Evolutionary conservation across 2,888 invertebrate species (phyloP).

Genomic region (Timandra comae): DNA sequence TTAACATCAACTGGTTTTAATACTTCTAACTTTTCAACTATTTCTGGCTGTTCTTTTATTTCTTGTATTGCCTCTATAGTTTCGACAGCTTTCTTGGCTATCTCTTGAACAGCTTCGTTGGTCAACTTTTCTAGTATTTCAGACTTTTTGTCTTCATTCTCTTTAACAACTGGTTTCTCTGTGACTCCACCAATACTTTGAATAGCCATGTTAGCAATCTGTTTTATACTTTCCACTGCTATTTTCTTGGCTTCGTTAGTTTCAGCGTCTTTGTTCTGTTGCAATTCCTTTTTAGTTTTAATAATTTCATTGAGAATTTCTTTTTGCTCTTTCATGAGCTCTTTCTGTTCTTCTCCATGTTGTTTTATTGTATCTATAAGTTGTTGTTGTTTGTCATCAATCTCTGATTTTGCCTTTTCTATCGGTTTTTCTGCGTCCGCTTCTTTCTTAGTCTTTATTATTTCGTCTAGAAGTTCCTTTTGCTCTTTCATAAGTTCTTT

Average conservation of each 20-base stretch:
- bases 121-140: slow-evolving; percentile 45
- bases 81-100: slow-evolving; percentile 64
- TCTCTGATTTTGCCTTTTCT: slow-evolving; percentile 56
- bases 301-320: slow-evolving; percentile 78
- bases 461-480: slow-evolving; percentile 78
- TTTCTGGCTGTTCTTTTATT: slow-evolving; percentile 39
- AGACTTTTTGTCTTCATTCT: slow-evolving; percentile 29
- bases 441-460: slow-evolving; percentile 63
- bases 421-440: slow-evolving; percentile 46
- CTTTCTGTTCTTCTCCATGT: slow-evolving; percentile 81
- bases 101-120: slow-evolving; percentile 63
- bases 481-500: slow-evolving; percentile 82
- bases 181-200: slow-evolving; percentile 60
- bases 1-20: neutral
- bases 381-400: slow-evolving; percentile 25
- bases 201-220: slow-evolving; percentile 67
- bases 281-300: slow-evolving; percentile 69
- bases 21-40: neutral
- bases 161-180: slow-evolving; percentile 41
- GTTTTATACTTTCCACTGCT: slow-evolving; percentile 70
- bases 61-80: slow-evolving; percentile 65
- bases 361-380: slow-evolving; percentile 80
- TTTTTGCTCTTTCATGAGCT: slow-evolving; percentile 81
- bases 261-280: slow-evolving; percentile 63
- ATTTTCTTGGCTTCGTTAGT: slow-evolving; percentile 65